Base-by-base conservation (phyloP, 2,113 vertebrate genomes). In the Melanostigma gelatinosum region DNA sequence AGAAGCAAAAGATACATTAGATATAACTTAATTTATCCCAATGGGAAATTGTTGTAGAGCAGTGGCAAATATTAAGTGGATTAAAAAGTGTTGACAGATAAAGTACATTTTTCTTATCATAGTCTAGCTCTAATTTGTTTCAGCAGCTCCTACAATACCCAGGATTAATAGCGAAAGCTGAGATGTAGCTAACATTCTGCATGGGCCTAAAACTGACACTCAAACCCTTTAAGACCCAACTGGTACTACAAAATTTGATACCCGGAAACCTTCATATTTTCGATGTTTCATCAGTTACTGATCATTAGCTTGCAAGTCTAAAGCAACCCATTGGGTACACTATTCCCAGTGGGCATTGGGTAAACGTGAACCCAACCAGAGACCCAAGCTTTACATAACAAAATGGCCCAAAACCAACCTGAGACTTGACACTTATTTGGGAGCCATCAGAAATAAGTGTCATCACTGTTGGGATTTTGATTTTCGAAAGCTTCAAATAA, bases 71-170 rank as follows among this genome's bases (percentile, higher is more conserved):
- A 48, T 29, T 18, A 20, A 54, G 65, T 34, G 29, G 18, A 34
- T 11, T 13, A 36, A 52, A 69, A 52, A 12, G 20, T 54, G 16
- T 1, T 18, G 12, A 44, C 22, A 27, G 63, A 68, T 12, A 34
- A 20, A 68, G 46, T 4, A 36, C 1, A 9, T 38, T n/a, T 12
- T 70, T 61, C 10, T 13, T 27, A 36, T 71, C 10, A 9, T 36
- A n/a, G 40, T 44, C 13, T 18, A 55, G 46, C 64, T 55, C 22
- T 4, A 16, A 38, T 61, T 29, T 3, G 38, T 38, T 50, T 55
- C 62, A 65, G 36, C 57, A n/a, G n/a, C 48, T 67, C 27, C 42
- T 68, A 32, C 44, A 68, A 50, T 52, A 36, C 22, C 68, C 20
- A 40, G 27, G 24, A 72, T 32, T 44, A 9, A 60, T 13, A 32